These are phyloP conservation scores for Centropus bengalensis DNA, from an alignment of 2,113 vertebrate species.

Conservation along the genomic window DNA sequence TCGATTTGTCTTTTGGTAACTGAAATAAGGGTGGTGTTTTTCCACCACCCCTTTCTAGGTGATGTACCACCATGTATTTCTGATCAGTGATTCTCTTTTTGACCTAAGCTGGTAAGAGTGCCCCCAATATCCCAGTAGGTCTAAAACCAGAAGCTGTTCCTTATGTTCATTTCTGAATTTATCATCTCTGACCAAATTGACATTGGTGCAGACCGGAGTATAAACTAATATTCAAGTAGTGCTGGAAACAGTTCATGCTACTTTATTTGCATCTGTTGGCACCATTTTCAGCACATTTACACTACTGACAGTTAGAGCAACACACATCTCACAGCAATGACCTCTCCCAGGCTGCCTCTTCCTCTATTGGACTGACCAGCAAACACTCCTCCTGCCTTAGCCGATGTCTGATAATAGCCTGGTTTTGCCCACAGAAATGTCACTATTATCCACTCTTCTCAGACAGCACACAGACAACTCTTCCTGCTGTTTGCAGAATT, in stretches of 20 bases:
- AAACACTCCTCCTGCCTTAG: background rate
- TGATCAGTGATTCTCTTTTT: background rate
- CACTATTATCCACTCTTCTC: background rate
- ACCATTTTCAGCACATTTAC: background rate
- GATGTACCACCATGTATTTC: background rate
- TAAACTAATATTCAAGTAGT: background rate
- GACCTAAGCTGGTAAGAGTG: background rate
- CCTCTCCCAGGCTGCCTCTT: background rate
- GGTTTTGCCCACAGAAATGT: background rate
- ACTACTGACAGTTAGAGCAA: background rate
- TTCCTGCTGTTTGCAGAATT: background rate
- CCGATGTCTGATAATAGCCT: background rate
- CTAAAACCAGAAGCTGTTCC: background rate
- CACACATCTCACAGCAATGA: background rate
- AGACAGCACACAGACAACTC: background rate
- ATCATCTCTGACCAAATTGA: background rate
- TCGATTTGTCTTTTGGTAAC: background rate
- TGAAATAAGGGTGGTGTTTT: background rate
- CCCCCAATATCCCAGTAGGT: background rate
- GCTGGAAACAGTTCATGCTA: background rate
- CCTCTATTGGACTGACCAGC: background rate
- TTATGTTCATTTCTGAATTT: background rate
- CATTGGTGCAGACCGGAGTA: background rate
- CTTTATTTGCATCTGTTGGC: background rate
- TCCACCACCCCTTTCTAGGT: background rate